A percentile compares a stretch with the other conserved stretches of the same genome.
These are phyloP conservation scores for Malurus melanocephalus DNA, from an alignment of 2,113 vertebrate species.

Conservation along the genomic window DNA sequence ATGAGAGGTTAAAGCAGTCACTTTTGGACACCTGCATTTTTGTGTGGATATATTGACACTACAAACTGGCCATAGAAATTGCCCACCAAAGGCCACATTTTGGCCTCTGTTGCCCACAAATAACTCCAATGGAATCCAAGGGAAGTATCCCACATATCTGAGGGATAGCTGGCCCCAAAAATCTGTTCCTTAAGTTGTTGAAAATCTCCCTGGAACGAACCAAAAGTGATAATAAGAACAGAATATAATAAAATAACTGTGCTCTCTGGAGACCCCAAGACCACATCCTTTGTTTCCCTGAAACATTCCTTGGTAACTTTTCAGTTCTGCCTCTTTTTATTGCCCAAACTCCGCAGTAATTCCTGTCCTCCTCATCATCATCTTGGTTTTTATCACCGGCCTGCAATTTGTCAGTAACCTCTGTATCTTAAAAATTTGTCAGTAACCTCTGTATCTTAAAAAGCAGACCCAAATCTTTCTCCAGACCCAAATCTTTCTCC, in stretches of 20 bases:
- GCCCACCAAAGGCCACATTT: background rate
- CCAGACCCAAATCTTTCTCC: conserved; percentile 28
- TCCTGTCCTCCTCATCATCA: background rate
- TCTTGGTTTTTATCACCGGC: background rate
- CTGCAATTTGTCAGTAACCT: conserved; percentile 42
- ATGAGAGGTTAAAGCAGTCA: background rate
- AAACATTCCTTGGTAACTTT: conserved; percentile 61
- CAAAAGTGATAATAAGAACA: conserved; percentile 45
- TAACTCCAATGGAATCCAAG: background rate
- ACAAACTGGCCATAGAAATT: background rate
- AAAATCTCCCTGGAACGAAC: conserved; percentile 54
- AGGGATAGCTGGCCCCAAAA: background rate
- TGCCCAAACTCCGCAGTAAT: background rate
- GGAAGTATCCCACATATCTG: background rate
- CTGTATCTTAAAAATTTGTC: conserved; percentile 33
- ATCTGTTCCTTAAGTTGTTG: conserved; percentile 35
- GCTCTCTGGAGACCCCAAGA: conserved; percentile 23
- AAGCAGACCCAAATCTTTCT: conserved; percentile 42
- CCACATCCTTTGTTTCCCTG: conserved; percentile 57
- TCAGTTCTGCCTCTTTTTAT: conserved; percentile 47
- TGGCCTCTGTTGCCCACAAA: background rate
- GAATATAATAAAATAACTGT: conserved; percentile 47
- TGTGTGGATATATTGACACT: background rate
- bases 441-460: conserved; percentile 24
- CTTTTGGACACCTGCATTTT: background rate